Percentiles rank a stretch among this genome's conserved stretches.
Evolutionary conservation across 2,113 vertebrate species (phyloP).

Genomic region (Atrichornis clamosus): DNA sequence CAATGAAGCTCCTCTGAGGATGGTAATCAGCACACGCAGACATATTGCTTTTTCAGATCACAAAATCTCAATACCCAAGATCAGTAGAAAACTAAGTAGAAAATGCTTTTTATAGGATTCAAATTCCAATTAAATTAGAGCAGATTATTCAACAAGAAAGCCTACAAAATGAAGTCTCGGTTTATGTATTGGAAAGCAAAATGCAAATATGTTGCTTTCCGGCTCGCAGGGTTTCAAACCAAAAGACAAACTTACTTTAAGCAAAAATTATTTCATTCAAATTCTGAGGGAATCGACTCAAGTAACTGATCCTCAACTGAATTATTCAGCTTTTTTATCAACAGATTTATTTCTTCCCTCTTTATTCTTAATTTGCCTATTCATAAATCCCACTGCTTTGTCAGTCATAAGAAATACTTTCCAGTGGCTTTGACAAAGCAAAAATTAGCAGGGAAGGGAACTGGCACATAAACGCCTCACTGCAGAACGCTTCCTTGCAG

Average conservation of each 20-base stretch:
- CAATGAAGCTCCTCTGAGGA: conserved; percentile 26
- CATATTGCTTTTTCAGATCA: conserved; percentile 41
- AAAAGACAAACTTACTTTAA: conserved; percentile 58
- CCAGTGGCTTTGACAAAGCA: conserved; percentile 57
- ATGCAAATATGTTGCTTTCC: conserved; percentile 67
- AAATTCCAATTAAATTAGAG: conserved; percentile 66
- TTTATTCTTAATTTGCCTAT: conserved; percentile 63
- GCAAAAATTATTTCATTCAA: conserved; percentile 61
- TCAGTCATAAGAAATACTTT: conserved; percentile 57
- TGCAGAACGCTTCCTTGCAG: conserved; percentile 49
- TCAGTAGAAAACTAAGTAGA: conserved; percentile 54
- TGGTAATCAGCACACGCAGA: conserved; percentile 13
- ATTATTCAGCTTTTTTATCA: conserved; percentile 68
- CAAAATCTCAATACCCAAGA: conserved; percentile 45
- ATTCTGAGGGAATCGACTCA: conserved; percentile 38
- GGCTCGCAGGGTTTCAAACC: conserved; percentile 48
- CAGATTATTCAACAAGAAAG: conserved; percentile 65
- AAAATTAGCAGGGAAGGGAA: conserved; percentile 57
- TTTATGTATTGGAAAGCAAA: conserved; percentile 58
- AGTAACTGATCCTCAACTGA: conserved; percentile 62
- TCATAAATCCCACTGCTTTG: conserved; percentile 55
- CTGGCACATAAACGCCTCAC: not conserved
- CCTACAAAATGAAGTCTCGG: conserved; percentile 36
- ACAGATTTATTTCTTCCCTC: conserved; percentile 50
- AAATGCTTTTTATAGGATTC: conserved; percentile 62